Conservation (phyloP, 2,888 invertebrate genomes). For the Ochropleura plecta region DNA sequence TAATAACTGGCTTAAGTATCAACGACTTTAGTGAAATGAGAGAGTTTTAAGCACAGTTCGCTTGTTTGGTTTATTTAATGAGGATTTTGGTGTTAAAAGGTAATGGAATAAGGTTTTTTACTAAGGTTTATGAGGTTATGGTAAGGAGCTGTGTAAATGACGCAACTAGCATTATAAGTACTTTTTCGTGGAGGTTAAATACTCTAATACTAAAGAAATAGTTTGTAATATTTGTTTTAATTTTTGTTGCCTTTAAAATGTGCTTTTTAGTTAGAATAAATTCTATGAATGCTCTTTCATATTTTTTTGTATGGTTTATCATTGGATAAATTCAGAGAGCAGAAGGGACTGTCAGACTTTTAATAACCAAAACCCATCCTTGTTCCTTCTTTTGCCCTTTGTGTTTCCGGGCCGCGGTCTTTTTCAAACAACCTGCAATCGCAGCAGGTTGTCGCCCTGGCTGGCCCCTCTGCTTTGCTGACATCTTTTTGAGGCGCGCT, state of each 20-base stretch:
- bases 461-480: too few species aligned
- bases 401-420: too few species aligned
- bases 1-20: slow-evolving; percentile 44
- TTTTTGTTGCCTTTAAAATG: background rate
- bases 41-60: slow-evolving; percentile 25
- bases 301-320: background rate
- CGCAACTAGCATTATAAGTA: background rate
- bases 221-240: too few species aligned
- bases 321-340: too few species aligned
- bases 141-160: background rate
- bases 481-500: too few species aligned
- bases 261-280: background rate
- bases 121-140: background rate
- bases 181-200: background rate
- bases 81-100: slow-evolving; percentile 13
- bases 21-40: slow-evolving; percentile 33
- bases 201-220: background rate
- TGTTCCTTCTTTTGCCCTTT: too few species aligned
- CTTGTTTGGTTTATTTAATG: slow-evolving; percentile 39
- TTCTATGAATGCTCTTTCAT: background rate
- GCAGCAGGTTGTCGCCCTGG: too few species aligned
- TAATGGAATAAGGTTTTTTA: slow-evolving; percentile 11
- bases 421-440: too few species aligned
- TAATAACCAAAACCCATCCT: too few species aligned
- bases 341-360: too few species aligned